Evolutionary conservation across 2,797 vertebrate species (phyloP).

Genomic region (Bucorvus abyssinicus): DNA sequence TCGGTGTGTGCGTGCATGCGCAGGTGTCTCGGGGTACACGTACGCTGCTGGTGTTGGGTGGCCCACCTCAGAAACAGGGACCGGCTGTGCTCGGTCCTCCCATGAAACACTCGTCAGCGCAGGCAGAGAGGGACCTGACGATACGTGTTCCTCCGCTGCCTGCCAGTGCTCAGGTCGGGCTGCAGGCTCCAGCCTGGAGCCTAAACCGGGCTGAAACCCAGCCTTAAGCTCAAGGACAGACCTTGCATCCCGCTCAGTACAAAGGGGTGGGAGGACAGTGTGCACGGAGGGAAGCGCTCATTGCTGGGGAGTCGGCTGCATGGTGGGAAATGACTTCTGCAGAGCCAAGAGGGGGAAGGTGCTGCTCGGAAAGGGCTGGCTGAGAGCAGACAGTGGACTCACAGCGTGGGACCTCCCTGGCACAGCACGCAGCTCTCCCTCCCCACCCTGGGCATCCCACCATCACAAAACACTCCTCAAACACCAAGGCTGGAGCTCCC

Average conservation of each 20-base stretch:
- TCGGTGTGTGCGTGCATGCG: background rate
- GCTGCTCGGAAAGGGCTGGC: background rate
- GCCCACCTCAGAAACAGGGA: background rate
- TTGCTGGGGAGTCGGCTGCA: rapidly evolving
- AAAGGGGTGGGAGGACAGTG: background rate
- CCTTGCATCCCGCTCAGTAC: rapidly evolving
- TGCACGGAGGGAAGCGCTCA: background rate
- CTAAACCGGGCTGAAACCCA: background rate
- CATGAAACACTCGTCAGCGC: background rate
- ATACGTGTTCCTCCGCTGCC: background rate
- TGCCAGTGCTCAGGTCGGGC: background rate
- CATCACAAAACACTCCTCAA: background rate
- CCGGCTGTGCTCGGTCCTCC: background rate
- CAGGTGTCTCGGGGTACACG: background rate
- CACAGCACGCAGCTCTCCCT: rapidly evolving
- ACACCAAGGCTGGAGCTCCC: background rate
- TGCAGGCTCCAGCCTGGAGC: background rate
- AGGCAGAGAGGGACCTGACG: background rate
- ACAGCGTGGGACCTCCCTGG: rapidly evolving
- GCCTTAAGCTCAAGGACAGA: background rate
- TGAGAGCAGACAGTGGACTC: background rate
- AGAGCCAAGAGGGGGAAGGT: background rate
- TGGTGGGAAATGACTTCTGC: background rate
- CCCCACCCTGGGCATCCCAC: rapidly evolving
- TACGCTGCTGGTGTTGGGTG: background rate